These are phyloP conservation scores for Trachelus iudaicus DNA, from an alignment of 2,888 invertebrate species.

Conservation along the genomic window DNA sequence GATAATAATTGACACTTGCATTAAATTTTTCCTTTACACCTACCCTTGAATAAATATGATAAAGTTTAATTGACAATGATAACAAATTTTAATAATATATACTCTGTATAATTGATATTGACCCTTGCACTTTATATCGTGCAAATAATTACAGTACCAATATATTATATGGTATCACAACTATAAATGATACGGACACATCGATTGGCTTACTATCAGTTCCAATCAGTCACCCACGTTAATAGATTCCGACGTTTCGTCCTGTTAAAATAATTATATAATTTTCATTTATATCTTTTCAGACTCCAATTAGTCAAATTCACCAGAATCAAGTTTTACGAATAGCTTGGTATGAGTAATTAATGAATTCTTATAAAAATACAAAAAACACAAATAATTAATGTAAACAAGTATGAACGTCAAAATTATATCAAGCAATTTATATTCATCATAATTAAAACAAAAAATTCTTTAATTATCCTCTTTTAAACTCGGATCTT, in stretches of 20 bases:
- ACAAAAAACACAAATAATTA: background rate
- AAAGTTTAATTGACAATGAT: background rate
- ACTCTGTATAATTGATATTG: background rate
- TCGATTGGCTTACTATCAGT: background rate
- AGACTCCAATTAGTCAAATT: background rate
- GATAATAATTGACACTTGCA: background rate
- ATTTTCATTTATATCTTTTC: background rate
- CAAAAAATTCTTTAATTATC: background rate
- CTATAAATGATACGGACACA: background rate
- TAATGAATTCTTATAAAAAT: background rate
- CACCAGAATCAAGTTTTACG: no score
- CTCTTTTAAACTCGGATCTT: background rate
- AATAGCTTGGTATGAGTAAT: no score
- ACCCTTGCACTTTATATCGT: background rate
- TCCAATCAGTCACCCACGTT: background rate
- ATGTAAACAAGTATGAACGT: background rate
- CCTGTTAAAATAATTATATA: background rate
- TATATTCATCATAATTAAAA: background rate
- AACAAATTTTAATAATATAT: background rate
- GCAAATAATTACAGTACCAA: background rate
- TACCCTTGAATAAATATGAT: background rate
- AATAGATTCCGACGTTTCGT: background rate
- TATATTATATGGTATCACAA: background rate
- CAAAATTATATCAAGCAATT: background rate
- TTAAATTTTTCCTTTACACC: background rate